Conservation (phyloP, 2,888 invertebrate genomes). For the Dorcus hopei region DNA sequence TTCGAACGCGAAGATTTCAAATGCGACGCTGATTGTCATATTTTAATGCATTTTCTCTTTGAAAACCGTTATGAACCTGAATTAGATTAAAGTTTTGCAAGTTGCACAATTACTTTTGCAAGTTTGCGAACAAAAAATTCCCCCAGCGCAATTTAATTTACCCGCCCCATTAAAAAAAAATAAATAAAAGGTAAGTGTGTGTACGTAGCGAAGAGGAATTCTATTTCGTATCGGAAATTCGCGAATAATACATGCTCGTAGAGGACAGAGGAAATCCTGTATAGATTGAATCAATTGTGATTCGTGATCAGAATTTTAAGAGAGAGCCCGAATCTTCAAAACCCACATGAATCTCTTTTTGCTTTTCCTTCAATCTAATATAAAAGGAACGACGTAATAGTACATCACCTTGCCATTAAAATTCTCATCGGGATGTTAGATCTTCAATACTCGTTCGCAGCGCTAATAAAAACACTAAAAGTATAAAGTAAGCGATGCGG, state of each 20-base stretch:
- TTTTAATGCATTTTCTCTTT: too few species aligned
- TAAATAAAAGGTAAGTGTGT: too few species aligned
- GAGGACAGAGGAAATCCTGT: conserved; percentile 2
- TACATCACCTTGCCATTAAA: conserved; percentile 5
- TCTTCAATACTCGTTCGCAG: neutral
- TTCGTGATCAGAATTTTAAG: conserved; percentile 17
- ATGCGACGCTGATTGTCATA: too few species aligned
- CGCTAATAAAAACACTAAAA: neutral
- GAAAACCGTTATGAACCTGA: too few species aligned
- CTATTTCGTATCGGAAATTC: conserved; percentile 1
- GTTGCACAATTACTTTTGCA: too few species aligned
- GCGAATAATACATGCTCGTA: conserved; percentile 9
- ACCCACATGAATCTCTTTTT: conserved; percentile 6
- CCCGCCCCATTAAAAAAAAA: too few species aligned
- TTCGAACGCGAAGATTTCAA: too few species aligned
- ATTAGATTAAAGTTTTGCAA: too few species aligned
- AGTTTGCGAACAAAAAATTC: too few species aligned
- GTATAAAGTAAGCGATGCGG: too few species aligned
- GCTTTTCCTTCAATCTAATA: conserved; percentile 12
- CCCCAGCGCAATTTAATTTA: too few species aligned
- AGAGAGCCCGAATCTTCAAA: conserved; percentile 5
- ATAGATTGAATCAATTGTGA: conserved; percentile 19
- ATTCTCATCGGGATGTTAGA: neutral
- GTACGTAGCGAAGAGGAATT: neutral
- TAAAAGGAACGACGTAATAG: conserved; percentile 6